These are phyloP conservation scores for Podilymbus podiceps DNA, from an alignment of 2,113 vertebrate species.

Conservation along the genomic window DNA sequence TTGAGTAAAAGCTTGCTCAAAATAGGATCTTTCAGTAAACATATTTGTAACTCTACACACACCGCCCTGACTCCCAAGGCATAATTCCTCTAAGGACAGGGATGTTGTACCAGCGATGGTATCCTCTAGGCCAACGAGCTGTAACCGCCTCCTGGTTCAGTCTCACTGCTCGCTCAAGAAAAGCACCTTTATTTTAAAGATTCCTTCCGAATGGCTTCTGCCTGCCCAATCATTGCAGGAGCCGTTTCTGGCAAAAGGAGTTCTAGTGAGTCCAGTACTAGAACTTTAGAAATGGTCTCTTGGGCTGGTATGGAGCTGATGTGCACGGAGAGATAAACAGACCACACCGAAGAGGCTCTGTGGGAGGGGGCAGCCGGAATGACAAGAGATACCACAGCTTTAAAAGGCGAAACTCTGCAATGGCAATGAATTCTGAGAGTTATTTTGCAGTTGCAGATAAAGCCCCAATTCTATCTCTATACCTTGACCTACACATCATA, in stretches of 20 bases:
- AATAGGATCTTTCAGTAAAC: not conserved
- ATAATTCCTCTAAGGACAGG: too few species aligned
- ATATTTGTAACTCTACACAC: not conserved
- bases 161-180: accelerated
- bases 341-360: not conserved
- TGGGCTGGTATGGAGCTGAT: not conserved
- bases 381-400: too few species aligned
- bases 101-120: not conserved
- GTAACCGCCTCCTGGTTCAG: not conserved
- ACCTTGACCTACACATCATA: accelerated
- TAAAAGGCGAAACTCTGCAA: not conserved
- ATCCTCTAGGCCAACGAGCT: too few species aligned
- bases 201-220: not conserved
- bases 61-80: accelerated
- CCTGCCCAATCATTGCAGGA: not conserved
- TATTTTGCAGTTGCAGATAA: not conserved
- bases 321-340: accelerated
- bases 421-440: not conserved
- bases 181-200: too few species aligned
- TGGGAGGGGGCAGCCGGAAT: not conserved
- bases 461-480: not conserved
- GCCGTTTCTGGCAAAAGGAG: not conserved
- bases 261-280: not conserved
- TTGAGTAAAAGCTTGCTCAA: not conserved
- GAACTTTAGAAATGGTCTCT: not conserved